Conservation (phyloP, 2,113 vertebrate genomes). For the Genyomyrus donnyi region DNA sequence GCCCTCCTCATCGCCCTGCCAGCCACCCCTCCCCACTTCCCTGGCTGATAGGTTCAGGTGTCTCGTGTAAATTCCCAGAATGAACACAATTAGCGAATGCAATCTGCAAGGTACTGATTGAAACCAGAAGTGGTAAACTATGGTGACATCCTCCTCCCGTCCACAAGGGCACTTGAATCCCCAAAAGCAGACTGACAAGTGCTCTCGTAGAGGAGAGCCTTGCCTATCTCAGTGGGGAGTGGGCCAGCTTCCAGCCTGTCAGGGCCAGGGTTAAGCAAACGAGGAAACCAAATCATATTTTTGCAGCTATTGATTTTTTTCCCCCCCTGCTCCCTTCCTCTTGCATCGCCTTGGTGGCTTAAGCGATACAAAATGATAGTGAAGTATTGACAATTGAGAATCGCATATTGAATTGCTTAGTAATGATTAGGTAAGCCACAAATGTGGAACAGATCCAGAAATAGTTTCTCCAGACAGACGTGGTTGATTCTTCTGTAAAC, state of each 20-base stretch:
- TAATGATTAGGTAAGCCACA: constrained; percentile 33
- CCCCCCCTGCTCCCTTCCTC: constrained; percentile 20
- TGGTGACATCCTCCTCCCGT: background rate
- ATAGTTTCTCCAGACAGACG: constrained; percentile 32
- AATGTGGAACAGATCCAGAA: constrained; percentile 47
- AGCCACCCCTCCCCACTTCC: background rate
- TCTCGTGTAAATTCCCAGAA: background rate
- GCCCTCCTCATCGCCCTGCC: background rate
- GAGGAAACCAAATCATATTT: constrained; percentile 48
- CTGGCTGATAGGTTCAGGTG: constrained; percentile 10
- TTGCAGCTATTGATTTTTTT: constrained; percentile 43
- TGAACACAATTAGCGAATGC: constrained; percentile 16
- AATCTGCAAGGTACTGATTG: constrained; percentile 20
- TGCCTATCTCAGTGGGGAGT: constrained; percentile 8
- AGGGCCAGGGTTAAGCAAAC: constrained; percentile 43
- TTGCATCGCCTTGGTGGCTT: constrained; percentile 25
- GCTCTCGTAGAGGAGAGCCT: background rate
- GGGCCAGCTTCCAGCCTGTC: constrained; percentile 29
- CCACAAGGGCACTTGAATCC: constrained; percentile 12
- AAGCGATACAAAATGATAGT: constrained; percentile 39
- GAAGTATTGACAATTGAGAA: constrained; percentile 54
- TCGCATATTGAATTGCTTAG: constrained; percentile 45
- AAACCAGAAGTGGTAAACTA: constrained; percentile 18
- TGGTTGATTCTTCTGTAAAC: constrained; percentile 50
- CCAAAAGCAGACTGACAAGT: constrained; percentile 19